A percentile compares a stretch with the other conserved stretches of the same genome.
phyloP scores from a whole-genome alignment of 2,113 vertebrate genomes.

The Kryptolebias marmoratus region DNA sequence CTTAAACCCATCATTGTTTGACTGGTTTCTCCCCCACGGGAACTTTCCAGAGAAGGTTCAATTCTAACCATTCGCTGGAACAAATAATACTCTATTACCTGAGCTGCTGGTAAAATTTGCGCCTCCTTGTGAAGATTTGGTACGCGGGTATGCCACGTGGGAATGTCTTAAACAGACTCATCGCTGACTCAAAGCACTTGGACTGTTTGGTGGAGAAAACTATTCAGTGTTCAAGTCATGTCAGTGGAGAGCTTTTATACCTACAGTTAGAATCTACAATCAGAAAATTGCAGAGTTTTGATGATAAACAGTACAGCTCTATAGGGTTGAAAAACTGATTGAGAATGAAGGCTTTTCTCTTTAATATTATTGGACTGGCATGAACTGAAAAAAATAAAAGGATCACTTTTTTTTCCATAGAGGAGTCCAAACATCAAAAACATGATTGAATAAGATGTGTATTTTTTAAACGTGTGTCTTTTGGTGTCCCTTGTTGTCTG shows the following conservation, averaged over 20 bases:
- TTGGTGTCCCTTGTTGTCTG: slow-evolving; percentile 33
- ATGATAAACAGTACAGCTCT: neutral
- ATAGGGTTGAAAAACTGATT: neutral
- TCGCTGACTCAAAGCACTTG: slow-evolving; percentile 16
- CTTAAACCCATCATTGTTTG: slow-evolving; percentile 27
- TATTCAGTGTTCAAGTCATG: neutral
- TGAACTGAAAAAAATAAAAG: no score
- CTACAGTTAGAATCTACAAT: slow-evolving; percentile 14
- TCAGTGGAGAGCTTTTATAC: slow-evolving; percentile 28
- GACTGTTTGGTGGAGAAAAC: neutral
- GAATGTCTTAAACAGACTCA: slow-evolving; percentile 40
- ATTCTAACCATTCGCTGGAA: no score
- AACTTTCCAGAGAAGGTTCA: slow-evolving; percentile 14
- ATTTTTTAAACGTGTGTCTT: slow-evolving; percentile 29
- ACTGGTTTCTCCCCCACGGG: slow-evolving; percentile 30
- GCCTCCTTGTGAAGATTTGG: slow-evolving; percentile 33
- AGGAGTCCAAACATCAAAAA: slow-evolving; percentile 2
- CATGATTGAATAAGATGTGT: no score
- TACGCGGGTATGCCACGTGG: slow-evolving; percentile 45
- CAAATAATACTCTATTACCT: slow-evolving; percentile 35
- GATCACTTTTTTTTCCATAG: no score
- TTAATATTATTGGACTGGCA: no score
- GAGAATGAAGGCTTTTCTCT: neutral
- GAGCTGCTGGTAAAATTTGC: slow-evolving; percentile 39
- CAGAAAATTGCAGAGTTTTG: neutral